Conservation (phyloP, 2,113 vertebrate genomes). For the Ondatra zibethicus region DNA sequence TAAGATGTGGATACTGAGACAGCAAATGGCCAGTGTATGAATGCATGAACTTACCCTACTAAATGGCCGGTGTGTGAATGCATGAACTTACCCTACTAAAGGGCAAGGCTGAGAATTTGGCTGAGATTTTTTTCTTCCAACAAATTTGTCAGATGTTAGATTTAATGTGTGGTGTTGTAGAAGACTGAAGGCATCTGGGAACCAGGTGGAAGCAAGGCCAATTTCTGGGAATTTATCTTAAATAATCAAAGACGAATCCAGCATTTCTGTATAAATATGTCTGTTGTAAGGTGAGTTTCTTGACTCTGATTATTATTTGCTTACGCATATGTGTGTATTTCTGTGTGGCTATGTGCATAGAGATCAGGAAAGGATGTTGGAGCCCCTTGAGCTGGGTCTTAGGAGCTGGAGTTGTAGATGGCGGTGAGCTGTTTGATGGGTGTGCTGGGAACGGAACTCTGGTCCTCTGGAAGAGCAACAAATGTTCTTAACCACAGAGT, state of each 20-base stretch:
- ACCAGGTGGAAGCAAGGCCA: not conserved
- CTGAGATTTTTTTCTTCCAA: not conserved
- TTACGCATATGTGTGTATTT: not conserved
- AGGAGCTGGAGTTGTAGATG: not conserved
- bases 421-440: not conserved
- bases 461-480: not conserved
- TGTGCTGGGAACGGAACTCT: not conserved
- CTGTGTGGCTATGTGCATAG: too few species aligned
- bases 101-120: not conserved
- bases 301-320: not conserved
- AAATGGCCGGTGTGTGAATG: too few species aligned
- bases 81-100: not conserved
- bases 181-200: not conserved
- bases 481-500: too few species aligned
- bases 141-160: not conserved
- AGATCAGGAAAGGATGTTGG: not conserved
- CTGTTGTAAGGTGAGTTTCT: not conserved
- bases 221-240: slow-evolving; percentile 40
- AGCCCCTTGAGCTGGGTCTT: not conserved
- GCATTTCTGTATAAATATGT: not conserved
- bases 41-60: not conserved
- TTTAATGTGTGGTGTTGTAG: not conserved
- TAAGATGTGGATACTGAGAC: not conserved
- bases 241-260: not conserved
- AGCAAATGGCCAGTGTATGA: not conserved